These are phyloP conservation scores for Rhyacichthys aspro DNA, from an alignment of 2,797 vertebrate genomes.

Conservation along the genomic window DNA sequence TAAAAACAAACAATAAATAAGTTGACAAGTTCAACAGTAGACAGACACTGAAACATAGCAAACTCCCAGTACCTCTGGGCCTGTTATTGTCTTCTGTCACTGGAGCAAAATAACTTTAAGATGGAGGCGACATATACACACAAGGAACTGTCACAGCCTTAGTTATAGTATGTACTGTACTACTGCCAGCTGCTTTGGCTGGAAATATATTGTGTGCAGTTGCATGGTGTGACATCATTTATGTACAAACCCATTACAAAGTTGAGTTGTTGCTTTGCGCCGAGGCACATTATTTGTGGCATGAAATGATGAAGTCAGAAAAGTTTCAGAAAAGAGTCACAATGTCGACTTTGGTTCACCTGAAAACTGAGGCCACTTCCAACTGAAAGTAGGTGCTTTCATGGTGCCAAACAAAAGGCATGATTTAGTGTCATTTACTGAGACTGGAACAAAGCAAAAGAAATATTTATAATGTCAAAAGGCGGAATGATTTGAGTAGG, in stretches of 20 bases:
- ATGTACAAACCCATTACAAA: background rate
- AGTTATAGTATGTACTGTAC: background rate
- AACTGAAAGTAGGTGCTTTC: too few species aligned
- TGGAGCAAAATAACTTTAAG: constrained; percentile 14
- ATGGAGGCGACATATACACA: constrained; percentile 1
- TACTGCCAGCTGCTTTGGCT: background rate
- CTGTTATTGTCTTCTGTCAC: constrained; percentile 13
- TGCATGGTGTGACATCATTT: background rate
- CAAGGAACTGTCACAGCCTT: constrained; percentile 1
- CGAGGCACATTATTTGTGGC: background rate
- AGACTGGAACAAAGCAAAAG: too few species aligned
- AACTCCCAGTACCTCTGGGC: constrained; percentile 13
- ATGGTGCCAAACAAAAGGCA: too few species aligned
- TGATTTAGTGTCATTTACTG: too few species aligned
- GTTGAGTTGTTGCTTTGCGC: background rate
- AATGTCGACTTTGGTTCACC: too few species aligned
- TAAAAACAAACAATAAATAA: too few species aligned
- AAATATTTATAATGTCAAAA: too few species aligned
- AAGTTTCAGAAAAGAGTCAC: background rate
- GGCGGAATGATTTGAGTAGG: too few species aligned
- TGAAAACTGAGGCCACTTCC: too few species aligned
- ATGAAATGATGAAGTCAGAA: background rate
- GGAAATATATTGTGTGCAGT: background rate
- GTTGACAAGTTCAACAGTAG: too few species aligned
- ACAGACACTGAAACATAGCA: too few species aligned